These are phyloP conservation scores for Syngnathus floridae DNA, from an alignment of 2,113 vertebrate genomes.

Conservation along the genomic window DNA sequence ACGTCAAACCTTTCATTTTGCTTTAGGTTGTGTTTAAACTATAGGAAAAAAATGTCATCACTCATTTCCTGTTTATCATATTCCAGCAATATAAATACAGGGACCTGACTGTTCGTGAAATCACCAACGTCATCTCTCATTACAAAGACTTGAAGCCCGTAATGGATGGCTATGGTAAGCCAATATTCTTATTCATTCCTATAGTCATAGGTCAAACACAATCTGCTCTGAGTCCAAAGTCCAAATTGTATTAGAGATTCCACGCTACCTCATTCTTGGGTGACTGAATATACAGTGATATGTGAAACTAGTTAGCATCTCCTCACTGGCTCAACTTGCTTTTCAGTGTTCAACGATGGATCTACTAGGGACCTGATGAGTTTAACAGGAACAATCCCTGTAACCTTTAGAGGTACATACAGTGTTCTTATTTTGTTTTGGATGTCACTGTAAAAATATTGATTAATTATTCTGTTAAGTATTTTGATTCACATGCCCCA, in stretches of 20 bases:
- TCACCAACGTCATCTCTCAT: slow-evolving; percentile 82
- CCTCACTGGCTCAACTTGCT: slow-evolving; percentile 36
- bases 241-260: background rate
- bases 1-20: background rate
- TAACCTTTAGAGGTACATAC: slow-evolving; percentile 86
- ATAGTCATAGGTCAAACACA: too few species aligned
- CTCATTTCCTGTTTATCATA: slow-evolving; percentile 28
- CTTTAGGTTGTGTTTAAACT: background rate
- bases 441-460: background rate
- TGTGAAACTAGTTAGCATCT: background rate
- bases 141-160: slow-evolving; percentile 98
- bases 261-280: too few species aligned
- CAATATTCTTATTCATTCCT: background rate
- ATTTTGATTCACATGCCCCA: background rate
- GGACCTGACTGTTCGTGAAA: slow-evolving; percentile 92
- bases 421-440: background rate
- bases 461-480: background rate
- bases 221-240: background rate
- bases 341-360: slow-evolving; percentile 94
- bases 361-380: slow-evolving; percentile 92
- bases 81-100: slow-evolving; percentile 92
- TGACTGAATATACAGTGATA: background rate
- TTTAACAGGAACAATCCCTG: slow-evolving; percentile 92
- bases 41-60: background rate
- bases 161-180: slow-evolving; percentile 88